Percentiles rank a stretch among this genome's conserved stretches.
These are phyloP conservation scores for Cygnus olor DNA, from an alignment of 2,797 vertebrate species.

Conservation along the genomic window DNA sequence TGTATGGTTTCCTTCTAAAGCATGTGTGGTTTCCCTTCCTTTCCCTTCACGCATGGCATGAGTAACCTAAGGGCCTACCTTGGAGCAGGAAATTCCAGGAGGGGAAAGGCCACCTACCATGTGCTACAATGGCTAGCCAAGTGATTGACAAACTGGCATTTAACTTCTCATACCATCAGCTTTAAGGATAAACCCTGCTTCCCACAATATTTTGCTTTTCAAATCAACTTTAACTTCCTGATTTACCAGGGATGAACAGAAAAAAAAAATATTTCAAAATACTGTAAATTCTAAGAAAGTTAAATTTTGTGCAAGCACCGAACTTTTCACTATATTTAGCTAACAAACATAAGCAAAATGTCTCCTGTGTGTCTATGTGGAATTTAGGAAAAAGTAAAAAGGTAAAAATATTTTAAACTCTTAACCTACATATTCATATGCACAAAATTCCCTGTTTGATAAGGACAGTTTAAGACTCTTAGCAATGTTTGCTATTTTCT, in stretches of 20 bases:
- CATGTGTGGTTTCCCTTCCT: neutral
- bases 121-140: constrained; percentile 20
- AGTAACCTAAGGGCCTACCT: constrained; percentile 55
- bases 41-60: neutral
- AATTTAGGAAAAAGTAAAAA: neutral
- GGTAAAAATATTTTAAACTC: neutral
- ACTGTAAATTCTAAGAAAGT: neutral
- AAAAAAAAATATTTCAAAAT: neutral
- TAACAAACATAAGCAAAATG: neutral
- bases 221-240: constrained; percentile 22
- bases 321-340: neutral
- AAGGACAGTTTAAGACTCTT: neutral
- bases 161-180: neutral
- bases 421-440: neutral
- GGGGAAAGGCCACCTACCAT: constrained; percentile 26
- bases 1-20: constrained; percentile 8
- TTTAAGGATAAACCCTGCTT: neutral
- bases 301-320: neutral
- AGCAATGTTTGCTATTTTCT: neutral
- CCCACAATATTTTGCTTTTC: neutral
- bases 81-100: constrained; percentile 55
- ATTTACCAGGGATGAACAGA: neutral
- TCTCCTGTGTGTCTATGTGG: neutral
- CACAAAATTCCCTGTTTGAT: neutral
- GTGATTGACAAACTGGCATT: constrained; percentile 28